Conservation (phyloP, 2,888 invertebrate genomes). For the Drosophila macrospina region DNA sequence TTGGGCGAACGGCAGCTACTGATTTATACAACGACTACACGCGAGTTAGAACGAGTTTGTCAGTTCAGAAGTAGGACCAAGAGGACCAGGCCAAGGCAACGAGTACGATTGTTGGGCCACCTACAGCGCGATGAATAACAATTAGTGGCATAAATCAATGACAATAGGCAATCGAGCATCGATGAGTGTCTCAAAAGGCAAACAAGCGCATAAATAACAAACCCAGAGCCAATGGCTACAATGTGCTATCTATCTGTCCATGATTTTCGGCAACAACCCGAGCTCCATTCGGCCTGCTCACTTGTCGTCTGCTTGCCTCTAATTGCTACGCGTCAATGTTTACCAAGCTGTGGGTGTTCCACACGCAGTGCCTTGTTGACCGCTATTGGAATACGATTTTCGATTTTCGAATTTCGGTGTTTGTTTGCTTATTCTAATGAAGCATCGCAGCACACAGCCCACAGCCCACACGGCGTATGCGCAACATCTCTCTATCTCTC, state of each 20-base stretch:
- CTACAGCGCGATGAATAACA: conserved; percentile 75
- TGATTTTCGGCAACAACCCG: conserved; percentile 20
- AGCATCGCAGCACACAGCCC: conserved; percentile 19
- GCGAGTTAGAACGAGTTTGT: conserved; percentile 66
- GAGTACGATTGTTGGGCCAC: conserved; percentile 48
- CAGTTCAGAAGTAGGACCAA: conserved; percentile 24
- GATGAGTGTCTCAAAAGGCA: conserved; percentile 53
- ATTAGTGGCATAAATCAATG: conserved; percentile 76
- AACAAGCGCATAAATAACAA: conserved; percentile 69
- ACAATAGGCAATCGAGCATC: conserved; percentile 52
- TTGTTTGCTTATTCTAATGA: conserved; percentile 76
- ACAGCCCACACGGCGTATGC: conserved; percentile 37
- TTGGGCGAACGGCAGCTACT: conserved; percentile 30
- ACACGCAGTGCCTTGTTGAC: conserved; percentile 63
- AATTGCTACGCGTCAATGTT: conserved; percentile 75
- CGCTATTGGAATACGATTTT: conserved; percentile 58
- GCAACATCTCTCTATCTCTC: conserved; percentile 16
- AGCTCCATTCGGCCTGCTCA: conserved; percentile 23
- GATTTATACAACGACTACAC: conserved; percentile 70
- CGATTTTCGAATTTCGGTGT: conserved; percentile 9
- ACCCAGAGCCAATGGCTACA: conserved; percentile 32
- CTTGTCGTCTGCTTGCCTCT: conserved; percentile 66
- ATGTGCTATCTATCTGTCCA: conserved; percentile 15
- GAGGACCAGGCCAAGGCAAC: conserved; percentile 3
- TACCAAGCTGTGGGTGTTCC: conserved; percentile 77